Evolutionary conservation across 1,140 invertebrate genomes (phyloP), one percentile per base, ranked within the genome.

Genomic region (Drosophila biarmipes): DNA sequence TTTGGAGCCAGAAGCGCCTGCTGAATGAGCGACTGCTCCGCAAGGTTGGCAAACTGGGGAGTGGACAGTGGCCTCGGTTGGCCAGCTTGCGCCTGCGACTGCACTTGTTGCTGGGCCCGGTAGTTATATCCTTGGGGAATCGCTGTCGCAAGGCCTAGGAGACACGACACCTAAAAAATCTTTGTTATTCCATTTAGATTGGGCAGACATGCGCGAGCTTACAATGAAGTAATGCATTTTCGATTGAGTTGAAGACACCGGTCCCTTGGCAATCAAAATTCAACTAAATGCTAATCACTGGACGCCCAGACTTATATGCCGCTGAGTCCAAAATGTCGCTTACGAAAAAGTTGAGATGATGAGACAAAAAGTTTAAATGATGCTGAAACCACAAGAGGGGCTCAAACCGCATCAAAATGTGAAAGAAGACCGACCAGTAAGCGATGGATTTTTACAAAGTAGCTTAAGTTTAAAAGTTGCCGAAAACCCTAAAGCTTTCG

Each of bases 281-380:
- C 82, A 80, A 91, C 90, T 91, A 91, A 91, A 91, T 91, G 90
- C 72, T 90, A 90, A 91, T 91, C 90, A 91, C 64, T 75, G 51
- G 34, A 53, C 53, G 66, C 45, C 51, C 73, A 78, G 80, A 77
- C 86, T 91, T 86, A 82, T 86, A 86, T 72, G 69, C 34, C 63
- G 49, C 27, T 34, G 31, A 42, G 31, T 55, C 54, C 35, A 53
- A 57, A 53, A 55, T 76, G 58, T 78, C 74, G 78, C 48, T 73
- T 72, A 80, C 67, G 53, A 72, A 57, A 42, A 43, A 42, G 42
- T 27, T 37, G 57, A 43, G 73, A 34, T 58, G 77, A 71, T 63
- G 82, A 58, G 68, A 61, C 62, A 57, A 37, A 63, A 52, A 77
- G 68, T 69, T 87, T 46, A 90, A 87, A 69, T 85, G 67, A 89